Base-by-base conservation (phyloP, 23 tunicate species). In the Corella eumyota region DNA sequence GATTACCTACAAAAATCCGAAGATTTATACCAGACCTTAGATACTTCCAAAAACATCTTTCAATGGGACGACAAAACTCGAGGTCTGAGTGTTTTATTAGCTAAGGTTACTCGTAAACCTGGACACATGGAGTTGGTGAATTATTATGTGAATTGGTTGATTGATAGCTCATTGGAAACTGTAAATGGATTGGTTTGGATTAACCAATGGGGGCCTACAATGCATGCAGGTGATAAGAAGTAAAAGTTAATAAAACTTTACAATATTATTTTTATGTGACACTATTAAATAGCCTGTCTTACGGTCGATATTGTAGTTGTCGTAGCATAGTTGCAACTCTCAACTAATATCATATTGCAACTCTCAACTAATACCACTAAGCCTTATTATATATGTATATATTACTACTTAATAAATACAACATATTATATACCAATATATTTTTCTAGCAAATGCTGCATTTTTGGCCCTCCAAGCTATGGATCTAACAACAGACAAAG, bases 221-320 rank as follows among this genome's bases (percentile, higher is more conserved):
- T 72, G 78, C 68, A 54, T 50, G 61, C 78, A 49, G 78, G 78
- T 72, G n/a, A n/a, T n/a, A n/a, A n/a, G n/a, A n/a, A n/a, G n/a
- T n/a, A n/a, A n/a, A n/a, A n/a, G n/a, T n/a, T n/a, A n/a, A n/a
- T n/a, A n/a, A n/a, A n/a, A n/a, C n/a, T n/a, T n/a, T n/a, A n/a
- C n/a, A n/a, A n/a, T n/a, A n/a, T n/a, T n/a, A n/a, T n/a, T n/a
- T n/a, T n/a, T n/a, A n/a, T n/a, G n/a, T n/a, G n/a, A n/a, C n/a
- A n/a, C n/a, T n/a, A n/a, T n/a, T n/a, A n/a, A n/a, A n/a, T n/a
- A n/a, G n/a, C n/a, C n/a, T n/a, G n/a, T n/a, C n/a, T n/a, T n/a
- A n/a, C n/a, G n/a, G n/a, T n/a, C n/a, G n/a, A n/a, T n/a, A n/a
- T n/a, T n/a, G n/a, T n/a, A n/a, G n/a, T n/a, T n/a, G n/a, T n/a